Percentiles rank a stretch among this genome's conserved stretches.
Evolutionary conservation across 2,113 vertebrate species (phyloP).

Genomic region (Thalassarche chlororhynchos): DNA sequence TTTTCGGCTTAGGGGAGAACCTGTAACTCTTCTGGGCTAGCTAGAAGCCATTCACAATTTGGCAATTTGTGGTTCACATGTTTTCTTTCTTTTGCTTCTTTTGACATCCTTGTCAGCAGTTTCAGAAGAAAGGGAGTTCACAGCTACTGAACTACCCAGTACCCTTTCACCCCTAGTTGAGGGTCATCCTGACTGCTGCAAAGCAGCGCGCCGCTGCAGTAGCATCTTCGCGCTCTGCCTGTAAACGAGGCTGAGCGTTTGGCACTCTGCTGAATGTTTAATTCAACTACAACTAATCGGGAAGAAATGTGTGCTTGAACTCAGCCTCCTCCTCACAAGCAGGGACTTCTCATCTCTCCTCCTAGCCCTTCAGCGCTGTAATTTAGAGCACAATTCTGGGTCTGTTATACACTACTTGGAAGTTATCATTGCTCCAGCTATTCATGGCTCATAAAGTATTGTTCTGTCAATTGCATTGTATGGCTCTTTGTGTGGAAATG

Average conservation of each 20-base stretch:
- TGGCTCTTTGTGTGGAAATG: conserved; percentile 22
- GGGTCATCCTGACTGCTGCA: not conserved
- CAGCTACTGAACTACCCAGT: not conserved
- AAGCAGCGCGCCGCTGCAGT: not conserved
- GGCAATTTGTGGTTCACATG: not conserved
- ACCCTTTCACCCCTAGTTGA: not conserved
- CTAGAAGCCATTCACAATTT: not conserved
- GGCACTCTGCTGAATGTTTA: not conserved
- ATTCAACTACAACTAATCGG: not conserved
- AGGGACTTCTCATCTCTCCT: not conserved
- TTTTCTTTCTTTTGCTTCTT: not conserved
- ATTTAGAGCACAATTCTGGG: not conserved
- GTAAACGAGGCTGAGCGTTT: not conserved
- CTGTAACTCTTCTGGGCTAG: not conserved
- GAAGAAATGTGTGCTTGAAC: not conserved
- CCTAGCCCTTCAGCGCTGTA: not conserved
- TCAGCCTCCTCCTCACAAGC: not conserved
- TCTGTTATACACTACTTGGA: not conserved
- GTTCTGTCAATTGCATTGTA: not conserved
- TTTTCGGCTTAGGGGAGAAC: not conserved
- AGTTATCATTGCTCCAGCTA: conserved; percentile 13
- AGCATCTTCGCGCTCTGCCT: not conserved
- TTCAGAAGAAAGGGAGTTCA: not conserved
- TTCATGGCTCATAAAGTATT: conserved; percentile 40
- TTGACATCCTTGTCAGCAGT: not conserved